Evolutionary conservation across 1,140 invertebrate genomes (phyloP).

Genomic region (Eupeodes corollae): DNA sequence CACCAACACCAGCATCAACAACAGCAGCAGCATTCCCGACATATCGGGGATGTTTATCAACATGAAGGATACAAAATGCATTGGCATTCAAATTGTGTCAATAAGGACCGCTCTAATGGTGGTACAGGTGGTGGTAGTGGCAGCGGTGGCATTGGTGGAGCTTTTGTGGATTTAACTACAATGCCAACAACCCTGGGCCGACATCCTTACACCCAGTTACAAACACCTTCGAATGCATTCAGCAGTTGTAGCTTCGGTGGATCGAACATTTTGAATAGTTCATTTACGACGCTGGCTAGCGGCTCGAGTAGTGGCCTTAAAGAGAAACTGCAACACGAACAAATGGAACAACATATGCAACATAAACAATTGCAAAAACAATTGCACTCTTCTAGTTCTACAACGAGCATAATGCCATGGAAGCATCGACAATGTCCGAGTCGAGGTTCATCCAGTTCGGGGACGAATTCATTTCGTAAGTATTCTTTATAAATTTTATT

Average conservation of each 20-base stretch:
- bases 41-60: neutral
- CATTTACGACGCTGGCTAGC: conserved; percentile 27
- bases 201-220: conserved; percentile 29
- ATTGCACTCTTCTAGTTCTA: conserved; percentile 27
- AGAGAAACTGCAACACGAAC: conserved; percentile 18
- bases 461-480: conserved; percentile 36
- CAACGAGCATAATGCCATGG: conserved; percentile 36
- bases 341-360: conserved; percentile 16
- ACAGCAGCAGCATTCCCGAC: neutral
- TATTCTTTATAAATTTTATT: too few relatives aligned
- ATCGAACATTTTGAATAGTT: conserved; percentile 8
- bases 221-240: conserved; percentile 5
- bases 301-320: conserved; percentile 25
- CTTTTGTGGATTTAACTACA: too few relatives aligned
- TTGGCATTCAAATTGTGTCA: conserved; percentile 4
- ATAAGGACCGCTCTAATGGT: conserved; percentile 5
- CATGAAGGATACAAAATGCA: neutral
- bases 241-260: conserved; percentile 6
- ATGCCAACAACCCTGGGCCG: neutral
- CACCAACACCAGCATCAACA: conserved; percentile 9
- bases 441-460: conserved; percentile 33
- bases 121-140: neutral
- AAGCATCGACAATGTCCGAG: conserved; percentile 36
- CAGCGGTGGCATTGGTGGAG: neutral
- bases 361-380: conserved; percentile 20